Conservation (phyloP, 2,797 vertebrate genomes). For the Diplodus sargus region DNA sequence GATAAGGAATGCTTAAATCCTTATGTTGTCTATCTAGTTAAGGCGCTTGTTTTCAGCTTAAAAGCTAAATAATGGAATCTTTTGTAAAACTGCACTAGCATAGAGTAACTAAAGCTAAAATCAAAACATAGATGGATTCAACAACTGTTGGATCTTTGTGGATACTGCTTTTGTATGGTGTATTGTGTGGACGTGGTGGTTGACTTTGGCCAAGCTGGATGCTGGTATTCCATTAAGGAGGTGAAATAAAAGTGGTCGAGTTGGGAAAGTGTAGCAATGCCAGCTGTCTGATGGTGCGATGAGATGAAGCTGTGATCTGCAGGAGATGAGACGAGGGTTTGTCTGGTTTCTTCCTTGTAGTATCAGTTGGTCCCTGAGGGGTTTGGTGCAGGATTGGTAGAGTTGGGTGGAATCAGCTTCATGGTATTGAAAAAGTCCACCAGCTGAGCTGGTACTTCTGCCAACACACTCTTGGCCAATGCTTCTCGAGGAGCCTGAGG, state of each 20-base stretch:
- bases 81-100: background rate
- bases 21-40: background rate
- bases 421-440: conserved; percentile 91
- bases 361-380: conserved; percentile 51
- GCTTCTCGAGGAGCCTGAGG: conserved; percentile 91
- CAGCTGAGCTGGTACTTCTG: conserved; percentile 94
- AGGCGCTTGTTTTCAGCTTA: background rate
- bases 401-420: conserved; percentile 88
- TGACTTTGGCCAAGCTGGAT: background rate
- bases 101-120: background rate
- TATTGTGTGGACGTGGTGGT: background rate
- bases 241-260: background rate
- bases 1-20: background rate
- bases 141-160: background rate
- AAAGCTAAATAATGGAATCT: background rate
- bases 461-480: conserved; percentile 92
- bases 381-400: conserved; percentile 57
- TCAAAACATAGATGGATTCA: background rate
- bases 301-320: conserved; percentile 4
- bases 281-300: background rate
- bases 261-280: no score
- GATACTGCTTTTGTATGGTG: background rate
- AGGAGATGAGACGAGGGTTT: background rate
- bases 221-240: background rate
- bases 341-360: background rate